Evolutionary conservation across 2,888 invertebrate genomes (phyloP).

Genomic region (Meganola albula): DNA sequence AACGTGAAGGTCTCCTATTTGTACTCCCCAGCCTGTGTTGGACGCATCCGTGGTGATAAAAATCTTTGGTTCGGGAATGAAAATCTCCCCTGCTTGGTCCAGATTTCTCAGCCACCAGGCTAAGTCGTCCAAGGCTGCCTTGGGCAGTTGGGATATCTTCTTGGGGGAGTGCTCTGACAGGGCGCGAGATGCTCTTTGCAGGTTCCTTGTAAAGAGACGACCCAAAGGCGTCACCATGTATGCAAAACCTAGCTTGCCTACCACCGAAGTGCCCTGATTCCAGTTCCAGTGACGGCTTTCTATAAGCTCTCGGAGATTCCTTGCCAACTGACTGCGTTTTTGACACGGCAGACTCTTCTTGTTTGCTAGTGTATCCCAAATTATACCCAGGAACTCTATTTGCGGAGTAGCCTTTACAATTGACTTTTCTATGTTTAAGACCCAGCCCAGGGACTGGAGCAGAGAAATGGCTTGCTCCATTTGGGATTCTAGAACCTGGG

Average conservation of each 20-base stretch:
- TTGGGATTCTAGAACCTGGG: constrained; percentile 8
- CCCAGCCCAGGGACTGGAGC: constrained; percentile 11
- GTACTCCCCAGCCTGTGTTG: constrained; percentile 20
- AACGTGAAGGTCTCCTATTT: constrained; percentile 8
- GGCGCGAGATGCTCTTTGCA: constrained; percentile 12
- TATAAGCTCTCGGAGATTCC: background rate
- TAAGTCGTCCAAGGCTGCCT: constrained; percentile 9
- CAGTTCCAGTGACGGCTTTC: constrained; percentile 14
- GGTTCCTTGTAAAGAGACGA: constrained; percentile 7
- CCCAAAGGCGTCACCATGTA: constrained; percentile 15
- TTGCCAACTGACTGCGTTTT: constrained; percentile 7
- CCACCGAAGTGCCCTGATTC: constrained; percentile 12
- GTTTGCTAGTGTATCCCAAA: constrained; percentile 19
- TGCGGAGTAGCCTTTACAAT: constrained; percentile 5
- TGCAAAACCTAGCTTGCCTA: constrained; percentile 19
- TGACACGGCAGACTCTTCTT: constrained; percentile 9
- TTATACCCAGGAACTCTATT: constrained; percentile 21
- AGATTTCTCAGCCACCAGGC: constrained; percentile 17
- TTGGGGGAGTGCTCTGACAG: constrained; percentile 6
- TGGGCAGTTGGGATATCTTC: constrained; percentile 2
- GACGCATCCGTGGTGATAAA: constrained; percentile 26
- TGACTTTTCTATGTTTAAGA: constrained; percentile 12
- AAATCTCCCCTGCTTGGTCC: constrained; percentile 5
- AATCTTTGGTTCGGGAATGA: constrained; percentile 8
- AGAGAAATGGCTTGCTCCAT: constrained; percentile 7